Conservation (phyloP, 2,888 invertebrate genomes). For the Limnephilus lunatus region DNA sequence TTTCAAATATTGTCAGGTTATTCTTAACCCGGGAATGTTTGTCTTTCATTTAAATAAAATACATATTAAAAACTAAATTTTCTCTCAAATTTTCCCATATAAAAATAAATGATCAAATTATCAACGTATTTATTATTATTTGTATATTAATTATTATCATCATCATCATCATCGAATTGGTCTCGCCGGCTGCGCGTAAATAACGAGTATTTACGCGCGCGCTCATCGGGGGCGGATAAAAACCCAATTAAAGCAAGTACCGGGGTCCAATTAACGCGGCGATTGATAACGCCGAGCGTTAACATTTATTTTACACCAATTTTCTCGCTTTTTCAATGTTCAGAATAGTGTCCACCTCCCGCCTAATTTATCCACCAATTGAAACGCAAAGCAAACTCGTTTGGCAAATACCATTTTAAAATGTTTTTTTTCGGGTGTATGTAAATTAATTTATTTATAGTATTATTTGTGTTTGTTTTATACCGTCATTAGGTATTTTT, state of each 20-base stretch:
- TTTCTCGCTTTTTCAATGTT: not conserved
- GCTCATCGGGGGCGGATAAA: conserved; percentile 31
- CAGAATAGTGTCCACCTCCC: not conserved
- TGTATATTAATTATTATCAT: not conserved
- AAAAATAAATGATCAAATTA: not conserved
- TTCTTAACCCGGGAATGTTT: too few species aligned
- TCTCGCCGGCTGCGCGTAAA: not conserved
- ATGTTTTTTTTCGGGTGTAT: not conserved
- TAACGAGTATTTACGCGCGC: not conserved
- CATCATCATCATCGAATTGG: not conserved
- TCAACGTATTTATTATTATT: not conserved
- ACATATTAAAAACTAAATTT: too few species aligned
- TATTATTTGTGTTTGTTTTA: not conserved
- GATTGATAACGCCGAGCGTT: conserved; percentile 4
- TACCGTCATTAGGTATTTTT: too few species aligned
- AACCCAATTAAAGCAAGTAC: conserved; percentile 35
- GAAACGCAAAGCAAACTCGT: not conserved
- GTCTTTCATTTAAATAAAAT: too few species aligned
- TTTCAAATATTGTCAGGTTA: too few species aligned
- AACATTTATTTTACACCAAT: conserved; percentile 8
- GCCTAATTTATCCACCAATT: not conserved
- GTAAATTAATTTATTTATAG: not conserved
- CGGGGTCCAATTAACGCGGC: conserved; percentile 5
- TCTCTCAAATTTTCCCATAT: too few species aligned
- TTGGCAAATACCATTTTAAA: not conserved